Evolutionary conservation across 2,888 invertebrate species (phyloP).

Genomic region (Drosophila mimetica): DNA sequence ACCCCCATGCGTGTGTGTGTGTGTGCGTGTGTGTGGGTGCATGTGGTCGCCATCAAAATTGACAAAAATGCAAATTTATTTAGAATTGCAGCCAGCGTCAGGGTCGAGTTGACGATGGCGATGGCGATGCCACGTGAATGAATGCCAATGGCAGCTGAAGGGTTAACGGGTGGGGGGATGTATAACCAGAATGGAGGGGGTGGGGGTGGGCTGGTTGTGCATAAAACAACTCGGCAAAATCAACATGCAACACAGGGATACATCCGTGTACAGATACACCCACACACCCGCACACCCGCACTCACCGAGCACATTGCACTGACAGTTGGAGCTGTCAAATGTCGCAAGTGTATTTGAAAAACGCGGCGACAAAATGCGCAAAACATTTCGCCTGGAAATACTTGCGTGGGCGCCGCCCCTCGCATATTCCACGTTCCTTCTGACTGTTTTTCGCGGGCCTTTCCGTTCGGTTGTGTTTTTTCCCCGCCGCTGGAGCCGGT

Average conservation of each 20-base stretch:
- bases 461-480: neutral
- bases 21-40: constrained; percentile 23
- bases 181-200: neutral
- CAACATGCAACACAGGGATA: constrained; percentile 59
- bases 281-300: constrained; percentile 19
- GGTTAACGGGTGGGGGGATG: neutral
- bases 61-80: constrained; percentile 80
- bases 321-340: constrained; percentile 74
- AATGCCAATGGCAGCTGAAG: constrained; percentile 56
- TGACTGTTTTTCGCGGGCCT: constrained; percentile 2
- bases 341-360: constrained; percentile 74
- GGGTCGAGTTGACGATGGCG: constrained; percentile 47
- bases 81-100: constrained; percentile 58
- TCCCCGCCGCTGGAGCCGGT: too few species aligned
- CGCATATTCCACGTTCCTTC: constrained; percentile 17
- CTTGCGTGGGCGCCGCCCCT: constrained; percentile 30
- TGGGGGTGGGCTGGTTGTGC: neutral
- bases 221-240: constrained; percentile 61
- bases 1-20: neutral
- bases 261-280: constrained; percentile 20
- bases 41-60: constrained; percentile 68
- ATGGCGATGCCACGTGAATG: constrained; percentile 51
- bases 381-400: constrained; percentile 58
- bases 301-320: constrained; percentile 48
- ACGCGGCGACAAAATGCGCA: constrained; percentile 65